phyloP scores from a whole-genome alignment of 2,797 vertebrate species.

The Phoxinus dragarum region DNA sequence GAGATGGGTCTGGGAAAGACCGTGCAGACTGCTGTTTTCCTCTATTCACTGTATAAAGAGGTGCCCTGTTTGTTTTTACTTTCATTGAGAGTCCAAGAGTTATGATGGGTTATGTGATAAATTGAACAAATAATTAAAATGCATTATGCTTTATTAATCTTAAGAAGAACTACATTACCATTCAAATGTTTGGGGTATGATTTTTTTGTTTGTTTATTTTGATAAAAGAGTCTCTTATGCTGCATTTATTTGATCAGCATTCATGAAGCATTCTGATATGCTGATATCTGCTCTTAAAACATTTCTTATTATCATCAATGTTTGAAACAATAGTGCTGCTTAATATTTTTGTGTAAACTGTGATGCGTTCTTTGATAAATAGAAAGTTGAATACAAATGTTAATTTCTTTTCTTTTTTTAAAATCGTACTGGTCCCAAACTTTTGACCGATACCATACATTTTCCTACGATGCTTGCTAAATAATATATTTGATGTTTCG shows the following conservation, averaged over 20 bases:
- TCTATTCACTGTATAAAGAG: conserved; percentile 98
- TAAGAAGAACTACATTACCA: not conserved
- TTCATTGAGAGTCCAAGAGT: not conserved
- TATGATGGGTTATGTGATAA: no score
- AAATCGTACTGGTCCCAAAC: not conserved
- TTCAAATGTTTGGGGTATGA: not conserved
- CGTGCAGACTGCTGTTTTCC: conserved; percentile 96
- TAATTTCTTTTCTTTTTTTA: not conserved
- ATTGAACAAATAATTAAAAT: not conserved
- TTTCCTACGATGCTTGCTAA: not conserved
- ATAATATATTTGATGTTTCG: not conserved
- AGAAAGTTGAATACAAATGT: no score
- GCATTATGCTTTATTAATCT: not conserved
- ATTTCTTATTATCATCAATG: no score
- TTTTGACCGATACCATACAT: not conserved
- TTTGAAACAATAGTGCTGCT: no score
- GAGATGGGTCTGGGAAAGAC: conserved; percentile 99
- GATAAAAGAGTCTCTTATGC: not conserved
- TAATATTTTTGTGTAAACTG: no score
- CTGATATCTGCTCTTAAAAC: no score
- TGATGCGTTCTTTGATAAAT: not conserved
- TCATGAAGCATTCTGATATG: no score
- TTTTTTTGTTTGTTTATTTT: not conserved
- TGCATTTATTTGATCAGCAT: not conserved
- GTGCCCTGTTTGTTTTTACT: conserved; percentile 63